These are phyloP conservation scores for Parazoanthus swiftii DNA, from an alignment of 92 coral and sea anemone species.

Conservation along the genomic window DNA sequence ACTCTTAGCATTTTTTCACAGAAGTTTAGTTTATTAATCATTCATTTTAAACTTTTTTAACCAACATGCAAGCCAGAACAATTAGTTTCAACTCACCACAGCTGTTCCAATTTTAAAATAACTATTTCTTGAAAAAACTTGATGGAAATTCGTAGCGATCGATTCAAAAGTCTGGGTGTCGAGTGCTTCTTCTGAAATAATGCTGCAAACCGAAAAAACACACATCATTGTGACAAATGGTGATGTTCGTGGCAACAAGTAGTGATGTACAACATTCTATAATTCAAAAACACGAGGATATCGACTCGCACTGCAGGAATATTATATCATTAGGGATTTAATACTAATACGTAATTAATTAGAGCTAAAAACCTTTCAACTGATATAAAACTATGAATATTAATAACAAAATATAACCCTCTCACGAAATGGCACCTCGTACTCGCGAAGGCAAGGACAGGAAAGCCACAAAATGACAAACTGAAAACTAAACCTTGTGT, in stretches of 20 bases:
- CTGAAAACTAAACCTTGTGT: background rate
- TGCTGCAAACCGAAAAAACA: background rate
- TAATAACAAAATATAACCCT: background rate
- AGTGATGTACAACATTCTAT: no score
- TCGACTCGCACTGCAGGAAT: background rate
- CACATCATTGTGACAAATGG: background rate
- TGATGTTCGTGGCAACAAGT: no score
- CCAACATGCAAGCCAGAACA: no score
- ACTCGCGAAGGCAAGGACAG: background rate
- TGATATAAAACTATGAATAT: background rate
- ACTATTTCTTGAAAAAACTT: conserved; percentile 18
- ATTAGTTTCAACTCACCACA: background rate
- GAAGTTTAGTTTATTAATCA: no score
- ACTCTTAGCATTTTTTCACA: no score
- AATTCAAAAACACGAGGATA: no score
- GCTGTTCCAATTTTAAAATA: conserved; percentile 34
- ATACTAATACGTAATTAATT: background rate
- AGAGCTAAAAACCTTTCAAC: background rate
- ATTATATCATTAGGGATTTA: background rate
- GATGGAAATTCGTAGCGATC: conserved; percentile 13
- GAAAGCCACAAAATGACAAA: background rate
- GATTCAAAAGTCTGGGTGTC: conserved; percentile 3
- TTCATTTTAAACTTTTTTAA: no score
- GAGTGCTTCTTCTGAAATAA: conserved; percentile 19
- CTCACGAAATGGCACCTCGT: background rate